These are phyloP conservation scores for Sarcophaga rosellei DNA, from an alignment of 2,888 invertebrate genomes.

Conservation along the genomic window DNA sequence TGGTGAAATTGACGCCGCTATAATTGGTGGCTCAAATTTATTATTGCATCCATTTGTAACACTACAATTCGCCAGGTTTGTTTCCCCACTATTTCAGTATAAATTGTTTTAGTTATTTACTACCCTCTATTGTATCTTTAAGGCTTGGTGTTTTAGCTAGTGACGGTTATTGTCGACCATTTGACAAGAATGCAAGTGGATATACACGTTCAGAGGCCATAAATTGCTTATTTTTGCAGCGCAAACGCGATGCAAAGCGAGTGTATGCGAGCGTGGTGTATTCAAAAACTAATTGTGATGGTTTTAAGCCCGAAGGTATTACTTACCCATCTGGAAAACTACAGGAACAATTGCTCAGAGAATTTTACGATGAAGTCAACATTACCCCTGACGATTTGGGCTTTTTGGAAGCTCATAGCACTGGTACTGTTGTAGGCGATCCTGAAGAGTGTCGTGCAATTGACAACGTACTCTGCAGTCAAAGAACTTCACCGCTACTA, in stretches of 20 bases:
- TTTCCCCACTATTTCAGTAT: background rate
- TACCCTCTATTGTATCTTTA: too few species aligned
- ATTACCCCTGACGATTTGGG: constrained; percentile 86
- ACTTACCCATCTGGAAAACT: constrained; percentile 86
- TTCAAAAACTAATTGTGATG: constrained; percentile 91
- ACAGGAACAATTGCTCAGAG: constrained; percentile 84
- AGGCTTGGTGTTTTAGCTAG: constrained; percentile 89
- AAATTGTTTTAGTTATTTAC: background rate
- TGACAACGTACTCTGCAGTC: constrained; percentile 89
- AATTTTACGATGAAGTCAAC: constrained; percentile 87
- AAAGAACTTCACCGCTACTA: constrained; percentile 88
- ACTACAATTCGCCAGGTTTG: constrained; percentile 90
- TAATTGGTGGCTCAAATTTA: constrained; percentile 93
- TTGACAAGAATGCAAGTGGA: constrained; percentile 92
- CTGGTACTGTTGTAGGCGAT: constrained; percentile 92
- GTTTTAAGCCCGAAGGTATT: constrained; percentile 87
- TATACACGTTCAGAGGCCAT: constrained; percentile 93
- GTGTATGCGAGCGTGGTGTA: constrained; percentile 88
- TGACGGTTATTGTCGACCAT: constrained; percentile 94
- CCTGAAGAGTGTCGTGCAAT: constrained; percentile 94
- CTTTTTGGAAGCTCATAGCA: constrained; percentile 94
- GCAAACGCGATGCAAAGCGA: constrained; percentile 85
- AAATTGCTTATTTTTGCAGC: constrained; percentile 87
- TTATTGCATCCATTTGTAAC: constrained; percentile 94
- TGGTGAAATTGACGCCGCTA: constrained; percentile 93